These are phyloP conservation scores for Anguilla marmorata DNA, from an alignment of 2,797 vertebrate genomes.

Conservation along the genomic window DNA sequence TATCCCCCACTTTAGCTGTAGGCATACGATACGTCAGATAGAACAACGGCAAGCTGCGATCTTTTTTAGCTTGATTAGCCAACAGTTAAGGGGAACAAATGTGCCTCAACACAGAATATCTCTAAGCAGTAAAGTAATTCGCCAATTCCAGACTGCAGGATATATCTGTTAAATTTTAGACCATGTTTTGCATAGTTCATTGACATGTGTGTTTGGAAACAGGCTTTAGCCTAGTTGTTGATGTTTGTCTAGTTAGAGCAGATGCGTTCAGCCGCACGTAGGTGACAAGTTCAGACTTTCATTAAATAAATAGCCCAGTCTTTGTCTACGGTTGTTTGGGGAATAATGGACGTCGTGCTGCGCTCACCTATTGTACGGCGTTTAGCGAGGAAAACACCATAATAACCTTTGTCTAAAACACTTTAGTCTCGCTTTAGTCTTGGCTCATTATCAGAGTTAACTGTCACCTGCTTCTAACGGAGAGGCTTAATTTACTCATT, in stretches of 20 bases:
- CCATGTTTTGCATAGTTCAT: background rate
- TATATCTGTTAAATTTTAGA: background rate
- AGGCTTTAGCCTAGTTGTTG: background rate
- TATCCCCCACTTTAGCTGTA: background rate
- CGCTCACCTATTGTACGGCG: slow-evolving; percentile 58
- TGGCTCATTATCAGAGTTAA: slow-evolving; percentile 71
- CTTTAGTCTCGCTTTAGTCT: slow-evolving; percentile 60
- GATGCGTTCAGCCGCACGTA: background rate
- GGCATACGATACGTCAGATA: background rate
- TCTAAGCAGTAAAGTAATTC: background rate
- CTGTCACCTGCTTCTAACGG: slow-evolving; percentile 69
- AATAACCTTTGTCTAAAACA: slow-evolving; percentile 65
- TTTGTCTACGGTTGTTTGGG: slow-evolving; percentile 47
- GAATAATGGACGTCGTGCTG: slow-evolving; percentile 65
- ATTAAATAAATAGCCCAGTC: slow-evolving; percentile 33
- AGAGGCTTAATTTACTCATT: background rate
- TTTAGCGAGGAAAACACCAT: slow-evolving; percentile 67
- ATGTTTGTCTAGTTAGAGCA: background rate
- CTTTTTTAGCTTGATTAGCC: too few species aligned
- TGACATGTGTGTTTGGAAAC: background rate
- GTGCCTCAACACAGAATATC: background rate
- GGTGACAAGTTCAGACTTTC: slow-evolving; percentile 23
- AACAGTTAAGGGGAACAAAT: background rate
- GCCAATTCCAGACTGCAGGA: background rate
- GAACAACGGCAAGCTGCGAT: background rate